Evolutionary conservation across 2,113 vertebrate species (phyloP).

Genomic region (Poeciliopsis occidentalis): DNA sequence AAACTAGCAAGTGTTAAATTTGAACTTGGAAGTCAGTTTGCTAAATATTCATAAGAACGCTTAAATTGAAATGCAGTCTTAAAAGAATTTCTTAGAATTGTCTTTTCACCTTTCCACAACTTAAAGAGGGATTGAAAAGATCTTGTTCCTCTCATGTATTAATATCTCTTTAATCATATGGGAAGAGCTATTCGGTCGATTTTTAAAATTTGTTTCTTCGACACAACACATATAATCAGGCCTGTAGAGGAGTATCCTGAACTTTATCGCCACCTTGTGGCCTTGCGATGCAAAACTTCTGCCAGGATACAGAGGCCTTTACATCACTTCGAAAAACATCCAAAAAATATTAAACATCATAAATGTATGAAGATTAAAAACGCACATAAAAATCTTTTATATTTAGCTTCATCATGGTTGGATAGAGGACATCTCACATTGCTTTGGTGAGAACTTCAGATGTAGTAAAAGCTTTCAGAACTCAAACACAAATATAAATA

Average conservation of each 20-base stretch:
- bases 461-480: neutral
- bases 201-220: neutral
- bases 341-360: neutral
- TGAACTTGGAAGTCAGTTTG: neutral
- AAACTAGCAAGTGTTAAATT: conserved; percentile 28
- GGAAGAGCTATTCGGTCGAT: conserved; percentile 34
- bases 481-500: neutral
- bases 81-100: conserved; percentile 32
- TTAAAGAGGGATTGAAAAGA: conserved; percentile 62
- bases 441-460: neutral
- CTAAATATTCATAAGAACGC: conserved; percentile 63
- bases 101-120: conserved; percentile 41
- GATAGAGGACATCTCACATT: neutral
- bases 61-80: conserved; percentile 49
- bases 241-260: conserved; percentile 28
- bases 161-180: conserved; percentile 61
- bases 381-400: neutral
- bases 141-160: conserved; percentile 58
- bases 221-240: neutral
- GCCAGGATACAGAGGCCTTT: neutral
- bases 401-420: neutral
- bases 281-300: neutral
- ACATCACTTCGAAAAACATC: neutral
- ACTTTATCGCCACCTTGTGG: conserved; percentile 72
- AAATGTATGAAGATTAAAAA: neutral